Percentiles rank a stretch among this genome's conserved stretches.
Conservation (phyloP, 2,888 invertebrate species). For the Atethmia centrago region DNA sequence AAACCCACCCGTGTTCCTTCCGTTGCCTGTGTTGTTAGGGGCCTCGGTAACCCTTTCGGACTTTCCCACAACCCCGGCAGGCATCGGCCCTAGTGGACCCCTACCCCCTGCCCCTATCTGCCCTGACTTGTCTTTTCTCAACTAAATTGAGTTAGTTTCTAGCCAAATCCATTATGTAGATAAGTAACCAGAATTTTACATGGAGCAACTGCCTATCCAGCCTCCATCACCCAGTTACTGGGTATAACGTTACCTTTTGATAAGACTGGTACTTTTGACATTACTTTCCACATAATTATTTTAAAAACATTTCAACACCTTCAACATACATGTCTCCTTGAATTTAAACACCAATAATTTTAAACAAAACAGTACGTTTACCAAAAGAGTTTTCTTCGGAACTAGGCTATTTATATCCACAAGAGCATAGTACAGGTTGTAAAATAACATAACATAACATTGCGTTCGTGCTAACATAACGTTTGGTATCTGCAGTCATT, state of each 20-base stretch:
- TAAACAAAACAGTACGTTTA: constrained; percentile 8
- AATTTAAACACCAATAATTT: constrained; percentile 22
- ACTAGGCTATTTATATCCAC: constrained; percentile 32
- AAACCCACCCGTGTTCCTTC: too few species aligned
- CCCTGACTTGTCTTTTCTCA: not conserved
- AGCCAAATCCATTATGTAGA: too few species aligned
- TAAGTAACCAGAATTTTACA: not conserved
- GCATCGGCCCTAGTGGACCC: too few species aligned
- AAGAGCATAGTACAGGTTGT: constrained; percentile 42
- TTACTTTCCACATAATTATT: not conserved
- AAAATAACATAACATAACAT: constrained; percentile 51
- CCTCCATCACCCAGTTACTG: not conserved
- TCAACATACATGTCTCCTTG: not conserved
- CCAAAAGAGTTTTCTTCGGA: constrained; percentile 24
- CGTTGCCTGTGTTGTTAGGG: too few species aligned
- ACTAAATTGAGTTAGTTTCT: not conserved
- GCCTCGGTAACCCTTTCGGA: too few species aligned
- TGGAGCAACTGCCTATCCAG: too few species aligned
- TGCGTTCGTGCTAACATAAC: constrained; percentile 53
- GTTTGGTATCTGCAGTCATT: constrained; percentile 49
- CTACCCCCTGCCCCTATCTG: too few species aligned
- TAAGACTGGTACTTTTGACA: not conserved
- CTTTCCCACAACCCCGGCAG: too few species aligned
- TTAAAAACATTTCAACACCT: not conserved
- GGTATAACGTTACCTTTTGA: not conserved